Conservation (phyloP, 2,888 invertebrate species). For the Malachius bipustulatus region DNA sequence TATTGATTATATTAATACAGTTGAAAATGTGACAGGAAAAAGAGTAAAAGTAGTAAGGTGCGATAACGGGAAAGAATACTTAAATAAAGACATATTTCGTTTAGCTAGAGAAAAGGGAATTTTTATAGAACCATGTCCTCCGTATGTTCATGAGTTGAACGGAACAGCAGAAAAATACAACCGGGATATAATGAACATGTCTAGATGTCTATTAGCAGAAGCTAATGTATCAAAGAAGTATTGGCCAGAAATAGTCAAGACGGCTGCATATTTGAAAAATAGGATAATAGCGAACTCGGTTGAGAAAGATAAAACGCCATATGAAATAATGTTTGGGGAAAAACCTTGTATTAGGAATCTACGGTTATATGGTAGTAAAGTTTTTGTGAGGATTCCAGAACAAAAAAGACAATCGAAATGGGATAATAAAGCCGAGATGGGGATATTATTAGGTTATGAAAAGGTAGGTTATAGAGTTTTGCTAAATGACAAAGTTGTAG, state of each 20-base stretch:
- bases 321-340: conserved; percentile 12
- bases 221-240: conserved; percentile 14
- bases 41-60: conserved; percentile 15
- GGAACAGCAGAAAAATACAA: conserved; percentile 21
- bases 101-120: conserved; percentile 20
- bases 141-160: conserved; percentile 21
- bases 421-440: conserved; percentile 13
- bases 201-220: conserved; percentile 18
- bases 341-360: conserved; percentile 19
- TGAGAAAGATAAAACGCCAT: conserved; percentile 10
- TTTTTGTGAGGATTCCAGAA: conserved; percentile 14
- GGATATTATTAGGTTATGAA: conserved; percentile 10
- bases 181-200: conserved; percentile 17
- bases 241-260: conserved; percentile 12
- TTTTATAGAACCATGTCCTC: conserved; percentile 17
- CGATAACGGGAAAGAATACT: conserved; percentile 19
- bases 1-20: conserved; percentile 16
- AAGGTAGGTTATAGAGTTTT: conserved; percentile 11
- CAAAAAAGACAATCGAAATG: conserved; percentile 12
- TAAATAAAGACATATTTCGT: conserved; percentile 17
- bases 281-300: conserved; percentile 9
- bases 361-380: conserved; percentile 11
- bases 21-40: conserved; percentile 17
- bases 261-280: conserved; percentile 14
- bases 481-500: conserved; percentile 11